Evolutionary conservation across 64 coral and sea anemone species (phyloP), one percentile per base, ranked within the genome.

Genomic region (Montipora sp.): DNA sequence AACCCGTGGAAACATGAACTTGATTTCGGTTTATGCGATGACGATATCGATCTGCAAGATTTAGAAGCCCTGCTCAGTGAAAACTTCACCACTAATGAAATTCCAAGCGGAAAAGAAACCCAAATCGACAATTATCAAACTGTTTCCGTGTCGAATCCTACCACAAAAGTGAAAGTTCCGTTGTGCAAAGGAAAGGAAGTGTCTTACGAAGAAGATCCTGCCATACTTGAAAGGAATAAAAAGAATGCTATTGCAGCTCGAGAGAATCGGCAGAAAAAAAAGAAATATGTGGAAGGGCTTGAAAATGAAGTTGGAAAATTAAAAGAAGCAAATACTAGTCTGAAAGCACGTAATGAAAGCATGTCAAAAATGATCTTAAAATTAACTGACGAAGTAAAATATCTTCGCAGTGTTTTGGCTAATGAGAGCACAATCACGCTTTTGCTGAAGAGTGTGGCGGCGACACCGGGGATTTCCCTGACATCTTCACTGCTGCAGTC

Each of bases 181-280:
- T 36, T 11, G 11, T 6, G 36, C 36, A 36, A 36, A 36, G 36
- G 53, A 57, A 36, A 36, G 1, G 36, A 36, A 66, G 68, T 24
- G 18, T 13, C 84, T 0, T 77, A 80, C 10, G 92, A 90, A 51
- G 88, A 94, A 24, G 57, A 90, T n/a, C 75, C 75, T 47, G 84
- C 80, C 50, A 59, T 82, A 0, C 18, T 77, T 2, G 95, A 98
- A 51, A 94, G 77, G 53, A 98, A 91, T 45, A 77, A 63, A 80
- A 98, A 84, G 89, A 98, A 98, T 59, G 95, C 95, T 59, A 91
- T 98, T 58, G 95, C 95, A 73, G 95, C 95, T 22, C 77, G 92
- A 19, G 95, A 98, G 44, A 98, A 98, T 48, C 83, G 95, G n/a
- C 27, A 87, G 22, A 98, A 94, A 83, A 98, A 98, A 80, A 98